Conservation (phyloP, 2,888 invertebrate genomes). For the Sinotaia quadrata region DNA sequence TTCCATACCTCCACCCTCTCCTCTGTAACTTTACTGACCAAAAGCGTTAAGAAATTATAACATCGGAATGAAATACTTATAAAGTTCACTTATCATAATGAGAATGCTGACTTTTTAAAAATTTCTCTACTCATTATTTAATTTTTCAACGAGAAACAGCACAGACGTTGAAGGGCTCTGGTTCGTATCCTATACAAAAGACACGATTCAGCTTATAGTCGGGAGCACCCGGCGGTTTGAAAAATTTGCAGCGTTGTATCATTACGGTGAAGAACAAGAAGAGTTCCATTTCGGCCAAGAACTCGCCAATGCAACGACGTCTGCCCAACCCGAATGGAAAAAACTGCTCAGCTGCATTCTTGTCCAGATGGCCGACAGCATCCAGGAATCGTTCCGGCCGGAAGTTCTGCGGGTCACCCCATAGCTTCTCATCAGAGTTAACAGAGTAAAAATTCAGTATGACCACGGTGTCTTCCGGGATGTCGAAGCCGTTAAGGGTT, state of each 20-base stretch:
- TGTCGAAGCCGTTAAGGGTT: constrained; percentile 24
- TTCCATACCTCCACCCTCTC: no score
- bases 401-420: constrained; percentile 34
- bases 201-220: not conserved
- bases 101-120: no score
- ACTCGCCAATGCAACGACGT: constrained; percentile 21
- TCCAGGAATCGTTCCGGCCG: constrained; percentile 33
- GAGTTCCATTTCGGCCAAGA: constrained; percentile 16
- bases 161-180: not conserved
- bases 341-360: constrained; percentile 15
- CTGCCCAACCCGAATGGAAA: constrained; percentile 28
- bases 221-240: constrained; percentile 1
- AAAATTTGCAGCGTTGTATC: not conserved
- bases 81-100: no score
- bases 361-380: constrained; percentile 23
- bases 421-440: constrained; percentile 25
- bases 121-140: no score
- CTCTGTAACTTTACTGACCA: no score
- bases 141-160: not conserved
- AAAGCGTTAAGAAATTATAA: no score
- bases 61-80: no score
- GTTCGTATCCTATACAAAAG: not conserved
- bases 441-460: constrained; percentile 26
- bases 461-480: constrained; percentile 29
- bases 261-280: constrained; percentile 20